These are phyloP conservation scores for Centruroides sculpturatus DNA, from an alignment of 1,140 invertebrate species.

Conservation along the genomic window DNA sequence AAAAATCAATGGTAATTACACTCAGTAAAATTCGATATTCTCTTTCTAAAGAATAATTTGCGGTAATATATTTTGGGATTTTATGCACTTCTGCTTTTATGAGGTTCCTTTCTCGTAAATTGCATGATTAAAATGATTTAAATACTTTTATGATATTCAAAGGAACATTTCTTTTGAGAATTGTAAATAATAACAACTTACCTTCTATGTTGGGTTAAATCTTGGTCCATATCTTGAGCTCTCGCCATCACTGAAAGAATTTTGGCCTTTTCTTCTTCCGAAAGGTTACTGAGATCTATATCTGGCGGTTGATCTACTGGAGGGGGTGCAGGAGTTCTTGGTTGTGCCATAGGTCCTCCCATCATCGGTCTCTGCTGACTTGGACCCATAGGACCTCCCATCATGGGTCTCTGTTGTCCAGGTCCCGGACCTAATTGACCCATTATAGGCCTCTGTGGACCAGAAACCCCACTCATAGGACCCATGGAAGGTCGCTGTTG, in stretches of 20 bases:
- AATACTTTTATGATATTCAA: too few relatives aligned
- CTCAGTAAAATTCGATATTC: too few relatives aligned
- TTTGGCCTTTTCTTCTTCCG: slow-evolving; percentile 41
- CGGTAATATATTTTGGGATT: too few relatives aligned
- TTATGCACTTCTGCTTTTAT: too few relatives aligned
- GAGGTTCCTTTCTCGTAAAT: too few relatives aligned
- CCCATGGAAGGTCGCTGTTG: background rate
- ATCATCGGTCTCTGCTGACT: slow-evolving; percentile 11
- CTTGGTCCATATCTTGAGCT: slow-evolving; percentile 32
- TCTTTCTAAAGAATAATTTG: too few relatives aligned
- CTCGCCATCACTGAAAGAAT: slow-evolving; percentile 47
- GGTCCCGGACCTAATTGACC: background rate
- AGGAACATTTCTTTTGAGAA: background rate
- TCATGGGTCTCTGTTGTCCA: slow-evolving; percentile 16
- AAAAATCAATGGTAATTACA: too few relatives aligned
- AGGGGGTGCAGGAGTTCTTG: background rate
- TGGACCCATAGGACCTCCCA: slow-evolving; percentile 10
- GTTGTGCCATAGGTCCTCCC: slow-evolving; percentile 1
- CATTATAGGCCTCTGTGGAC: too few relatives aligned
- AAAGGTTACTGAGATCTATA: slow-evolving; percentile 44
- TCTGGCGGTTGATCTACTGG: slow-evolving; percentile 28
- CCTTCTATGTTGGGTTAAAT: slow-evolving; percentile 14
- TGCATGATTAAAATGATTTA: too few relatives aligned
- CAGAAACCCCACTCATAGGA: too few relatives aligned
- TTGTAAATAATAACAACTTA: background rate